Evolutionary conservation across 1,140 invertebrate species (phyloP).

Genomic region (Dysdera silvatica): DNA sequence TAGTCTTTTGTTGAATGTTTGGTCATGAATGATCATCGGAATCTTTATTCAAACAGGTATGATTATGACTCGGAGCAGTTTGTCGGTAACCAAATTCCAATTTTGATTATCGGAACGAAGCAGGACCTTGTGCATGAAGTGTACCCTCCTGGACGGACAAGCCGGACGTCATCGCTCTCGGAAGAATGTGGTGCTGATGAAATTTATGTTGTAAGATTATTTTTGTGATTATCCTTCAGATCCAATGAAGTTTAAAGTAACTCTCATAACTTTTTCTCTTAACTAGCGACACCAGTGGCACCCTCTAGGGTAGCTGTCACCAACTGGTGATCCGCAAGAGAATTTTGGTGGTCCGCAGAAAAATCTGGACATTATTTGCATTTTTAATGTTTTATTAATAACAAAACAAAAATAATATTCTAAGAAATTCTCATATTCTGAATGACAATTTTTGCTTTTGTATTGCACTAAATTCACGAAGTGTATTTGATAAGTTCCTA

Average conservation of each 20-base stretch:
- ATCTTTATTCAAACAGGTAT: conserved; percentile 36
- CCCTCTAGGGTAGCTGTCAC: too few species aligned
- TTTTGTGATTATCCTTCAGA: conserved; percentile 12
- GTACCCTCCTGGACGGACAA: conserved; percentile 35
- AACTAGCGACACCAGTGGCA: too few species aligned
- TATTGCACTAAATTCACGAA: too few species aligned
- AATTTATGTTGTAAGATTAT: conserved; percentile 61
- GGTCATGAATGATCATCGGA: background rate
- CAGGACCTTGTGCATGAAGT: conserved; percentile 67
- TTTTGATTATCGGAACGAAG: conserved; percentile 89
- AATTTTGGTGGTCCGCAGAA: too few species aligned
- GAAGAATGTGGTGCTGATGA: conserved; percentile 90
- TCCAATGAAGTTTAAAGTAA: background rate
- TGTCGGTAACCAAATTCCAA: conserved; percentile 67
- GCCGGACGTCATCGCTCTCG: conserved; percentile 62
- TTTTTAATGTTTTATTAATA: too few species aligned
- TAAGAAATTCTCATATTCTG: too few species aligned
- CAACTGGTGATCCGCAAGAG: too few species aligned
- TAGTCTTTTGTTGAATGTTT: background rate
- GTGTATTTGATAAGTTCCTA: too few species aligned
- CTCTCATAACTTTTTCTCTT: background rate
- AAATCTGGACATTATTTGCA: too few species aligned
- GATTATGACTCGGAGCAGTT: conserved; percentile 88
- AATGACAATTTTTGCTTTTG: too few species aligned
- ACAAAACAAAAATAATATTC: too few species aligned